A percentile compares a stretch with the other conserved stretches of the same genome.
Conservation (phyloP, 2,888 invertebrate species). For the Torymus tubicola region DNA sequence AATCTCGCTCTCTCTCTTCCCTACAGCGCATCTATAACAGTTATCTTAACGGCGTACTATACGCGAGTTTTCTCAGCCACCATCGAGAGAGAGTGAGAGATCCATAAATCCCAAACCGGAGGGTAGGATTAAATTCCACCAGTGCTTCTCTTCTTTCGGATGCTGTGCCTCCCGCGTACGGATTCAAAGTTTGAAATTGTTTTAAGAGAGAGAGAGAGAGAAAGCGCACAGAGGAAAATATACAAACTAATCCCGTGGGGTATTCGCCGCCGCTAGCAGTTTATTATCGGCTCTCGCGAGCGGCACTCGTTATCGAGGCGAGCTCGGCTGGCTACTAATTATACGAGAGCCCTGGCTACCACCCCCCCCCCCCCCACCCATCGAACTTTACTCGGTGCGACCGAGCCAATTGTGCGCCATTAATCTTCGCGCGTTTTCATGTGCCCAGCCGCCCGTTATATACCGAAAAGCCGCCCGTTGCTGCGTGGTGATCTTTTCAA, state of each 20-base stretch:
- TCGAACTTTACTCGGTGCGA: constrained; percentile 25
- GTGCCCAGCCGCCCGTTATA: no score
- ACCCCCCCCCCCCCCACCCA: no score
- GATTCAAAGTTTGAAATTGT: constrained; percentile 41
- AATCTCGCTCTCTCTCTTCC: no score
- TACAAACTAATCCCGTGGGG: constrained; percentile 27
- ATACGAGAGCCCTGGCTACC: no score
- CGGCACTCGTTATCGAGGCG: constrained; percentile 38
- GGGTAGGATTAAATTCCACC: constrained; percentile 24
- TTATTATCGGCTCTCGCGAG: constrained; percentile 44
- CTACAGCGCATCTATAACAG: no score
- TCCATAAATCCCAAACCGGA: constrained; percentile 21
- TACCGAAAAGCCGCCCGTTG: not conserved
- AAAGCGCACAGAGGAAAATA: constrained; percentile 6
- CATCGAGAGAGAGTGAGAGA: not conserved
- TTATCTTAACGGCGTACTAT: no score
- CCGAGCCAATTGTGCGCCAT: constrained; percentile 31
- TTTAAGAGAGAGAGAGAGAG: not conserved
- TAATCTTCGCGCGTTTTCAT: constrained; percentile 32
- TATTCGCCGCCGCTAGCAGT: constrained; percentile 11
- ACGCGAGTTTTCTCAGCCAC: no score
- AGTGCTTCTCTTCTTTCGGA: not conserved
- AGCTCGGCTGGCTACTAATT: constrained; percentile 11
- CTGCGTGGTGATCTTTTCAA: constrained; percentile 32
- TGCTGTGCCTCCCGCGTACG: not conserved